Base-by-base conservation (phyloP, 2,797 vertebrate genomes). In the Rhinichthys osculus region DNA sequence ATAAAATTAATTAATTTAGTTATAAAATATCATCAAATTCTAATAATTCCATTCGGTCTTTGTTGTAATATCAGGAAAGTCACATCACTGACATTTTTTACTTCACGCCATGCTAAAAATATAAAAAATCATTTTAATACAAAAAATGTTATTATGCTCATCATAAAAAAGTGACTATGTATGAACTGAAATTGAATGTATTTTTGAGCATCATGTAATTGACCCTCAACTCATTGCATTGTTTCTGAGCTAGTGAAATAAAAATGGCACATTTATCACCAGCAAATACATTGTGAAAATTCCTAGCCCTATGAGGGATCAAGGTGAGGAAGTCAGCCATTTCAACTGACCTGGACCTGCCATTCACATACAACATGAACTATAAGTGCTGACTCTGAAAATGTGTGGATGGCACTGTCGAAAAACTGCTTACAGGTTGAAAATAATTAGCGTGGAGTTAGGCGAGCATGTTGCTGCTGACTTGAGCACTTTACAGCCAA, bases 371-470 rank as follows among this genome's bases (percentile, higher is more conserved):
- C 35, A 11, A 77, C 38, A 52, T 23, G 59, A 23, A 47, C 7
- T 27, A 19, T 50, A 85, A 80, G 38, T 79, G 84, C 84, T 73
- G 77, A 85, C 27, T 80, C 4, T 72, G 27, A 85, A 85, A 72
- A 57, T 47, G 16, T 79, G 35, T n/a, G 67, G 52, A 52, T 73
- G 54, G 54, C 77, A 27, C 54, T 80, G 84, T 85, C 84, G 38
- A 73, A 85, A 78, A 72, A 47, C 30, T 71, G 81, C 74, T 78
- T 72, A 79, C 69, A 71, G 57, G 74, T 86, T 33, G 59, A 69
- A 86, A 80, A 90, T 73, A 82, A 87, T 72, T 73, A 84, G 83
- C 73, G 40, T 67, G 10, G 78, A 84, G 85, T 85, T 82, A 81
- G 70, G 83, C 3, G 83, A 78, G 69, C 72, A 78, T 64, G 64